Conservation (phyloP, 2,797 vertebrate genomes). For the Cynopterus sphinx region DNA sequence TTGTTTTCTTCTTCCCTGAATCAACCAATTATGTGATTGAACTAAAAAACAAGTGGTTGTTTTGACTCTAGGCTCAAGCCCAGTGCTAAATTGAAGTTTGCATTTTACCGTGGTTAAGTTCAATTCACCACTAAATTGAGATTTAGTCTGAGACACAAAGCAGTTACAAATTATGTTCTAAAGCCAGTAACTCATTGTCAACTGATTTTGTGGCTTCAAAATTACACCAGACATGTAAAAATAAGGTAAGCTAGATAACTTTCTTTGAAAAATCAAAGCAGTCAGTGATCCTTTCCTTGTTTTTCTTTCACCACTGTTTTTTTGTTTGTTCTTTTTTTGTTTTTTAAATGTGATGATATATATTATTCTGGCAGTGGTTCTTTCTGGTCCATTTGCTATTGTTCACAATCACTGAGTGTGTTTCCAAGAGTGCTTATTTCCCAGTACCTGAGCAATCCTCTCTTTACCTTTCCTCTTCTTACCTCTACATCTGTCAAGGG, state of each 20-base stretch:
- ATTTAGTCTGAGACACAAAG: conserved; percentile 16
- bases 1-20: conserved; percentile 54
- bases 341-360: background rate
- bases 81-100: conserved; percentile 17
- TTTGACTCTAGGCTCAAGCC: conserved; percentile 22
- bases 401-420: background rate
- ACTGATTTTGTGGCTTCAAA: background rate
- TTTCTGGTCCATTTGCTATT: background rate
- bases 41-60: conserved; percentile 55
- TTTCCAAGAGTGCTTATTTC: background rate
- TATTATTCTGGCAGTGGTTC: background rate
- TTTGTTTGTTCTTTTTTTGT: background rate
- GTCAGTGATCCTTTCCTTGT: background rate
- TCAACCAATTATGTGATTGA: conserved; percentile 27
- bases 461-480: background rate
- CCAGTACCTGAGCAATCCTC: background rate
- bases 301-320: background rate
- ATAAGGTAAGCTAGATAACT: background rate
- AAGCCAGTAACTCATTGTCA: conserved; percentile 5
- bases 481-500: background rate
- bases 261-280: background rate
- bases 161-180: conserved; percentile 39
- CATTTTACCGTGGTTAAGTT: conserved; percentile 19
- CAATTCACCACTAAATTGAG: conserved; percentile 30
- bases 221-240: background rate